Evolutionary conservation across 2,113 vertebrate genomes (phyloP).

Genomic region (Myiozetetes cayanensis): DNA sequence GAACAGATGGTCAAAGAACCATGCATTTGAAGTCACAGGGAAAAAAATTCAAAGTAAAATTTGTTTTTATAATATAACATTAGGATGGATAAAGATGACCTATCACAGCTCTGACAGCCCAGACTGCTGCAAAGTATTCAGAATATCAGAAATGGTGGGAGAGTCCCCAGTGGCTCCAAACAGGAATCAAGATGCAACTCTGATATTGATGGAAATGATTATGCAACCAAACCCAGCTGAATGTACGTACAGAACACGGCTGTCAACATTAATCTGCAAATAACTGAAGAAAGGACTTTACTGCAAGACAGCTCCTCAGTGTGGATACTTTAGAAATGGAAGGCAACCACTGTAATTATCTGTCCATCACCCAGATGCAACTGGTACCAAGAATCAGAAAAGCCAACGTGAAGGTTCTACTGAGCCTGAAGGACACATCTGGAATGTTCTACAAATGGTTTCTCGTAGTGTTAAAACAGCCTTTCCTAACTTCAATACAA

Average conservation of each 20-base stretch:
- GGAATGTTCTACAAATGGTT: not conserved
- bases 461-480: not conserved
- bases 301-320: not conserved
- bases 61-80: not conserved
- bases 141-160: not conserved
- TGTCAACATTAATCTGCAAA: not conserved
- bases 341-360: not conserved
- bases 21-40: not conserved
- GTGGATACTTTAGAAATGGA: not conserved
- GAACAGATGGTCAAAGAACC: conserved; percentile 21
- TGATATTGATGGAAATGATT: not conserved
- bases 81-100: not conserved
- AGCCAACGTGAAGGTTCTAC: not conserved
- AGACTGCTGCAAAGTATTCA: not conserved
- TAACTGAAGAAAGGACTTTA: not conserved
- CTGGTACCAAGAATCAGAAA: not conserved
- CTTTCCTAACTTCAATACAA: not conserved
- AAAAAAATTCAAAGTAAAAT: conserved; percentile 17
- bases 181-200: not conserved
- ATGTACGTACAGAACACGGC: not conserved
- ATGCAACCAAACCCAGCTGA: not conserved
- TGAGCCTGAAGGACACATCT: not conserved
- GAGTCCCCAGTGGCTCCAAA: not conserved
- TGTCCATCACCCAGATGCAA: not conserved
- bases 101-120: not conserved